Evolutionary conservation across 2,113 vertebrate genomes (phyloP).

Genomic region (Antechinus stuartii): DNA sequence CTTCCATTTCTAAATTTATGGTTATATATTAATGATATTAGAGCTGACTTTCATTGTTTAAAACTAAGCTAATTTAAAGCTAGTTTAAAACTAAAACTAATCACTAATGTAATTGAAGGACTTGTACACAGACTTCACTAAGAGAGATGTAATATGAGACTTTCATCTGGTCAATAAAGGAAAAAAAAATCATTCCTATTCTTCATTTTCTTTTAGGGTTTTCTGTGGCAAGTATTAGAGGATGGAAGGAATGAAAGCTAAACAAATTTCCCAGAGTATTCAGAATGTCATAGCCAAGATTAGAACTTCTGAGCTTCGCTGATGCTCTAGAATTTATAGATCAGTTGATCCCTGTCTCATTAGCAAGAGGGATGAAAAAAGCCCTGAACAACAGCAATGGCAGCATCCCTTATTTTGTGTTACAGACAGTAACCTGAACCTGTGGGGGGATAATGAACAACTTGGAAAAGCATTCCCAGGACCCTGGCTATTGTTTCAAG

Average conservation of each 20-base stretch:
- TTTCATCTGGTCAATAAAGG: neutral
- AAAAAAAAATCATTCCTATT: fast-evolving
- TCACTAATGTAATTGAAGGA: neutral
- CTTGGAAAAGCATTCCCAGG: neutral
- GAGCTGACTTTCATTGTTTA: neutral
- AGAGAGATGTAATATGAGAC: fast-evolving
- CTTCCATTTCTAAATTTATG: neutral
- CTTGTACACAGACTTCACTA: fast-evolving
- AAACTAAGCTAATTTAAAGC: neutral
- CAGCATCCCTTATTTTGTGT: neutral
- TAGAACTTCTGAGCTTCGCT: neutral
- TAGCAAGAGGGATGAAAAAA: neutral
- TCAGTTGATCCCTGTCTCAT: neutral
- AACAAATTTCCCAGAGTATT: neutral
- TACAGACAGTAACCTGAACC: neutral
- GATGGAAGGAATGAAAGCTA: neutral
- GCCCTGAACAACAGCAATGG: neutral
- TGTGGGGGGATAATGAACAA: neutral
- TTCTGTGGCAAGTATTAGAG: neutral
- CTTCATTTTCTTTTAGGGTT: neutral
- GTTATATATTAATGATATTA: neutral
- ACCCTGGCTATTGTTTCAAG: neutral
- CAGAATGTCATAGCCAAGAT: slow-evolving; percentile 6
- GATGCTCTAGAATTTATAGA: neutral
- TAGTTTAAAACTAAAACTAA: neutral